These are phyloP conservation scores for Brachymystax lenok DNA, from an alignment of 2,797 vertebrate species.

Conservation along the genomic window DNA sequence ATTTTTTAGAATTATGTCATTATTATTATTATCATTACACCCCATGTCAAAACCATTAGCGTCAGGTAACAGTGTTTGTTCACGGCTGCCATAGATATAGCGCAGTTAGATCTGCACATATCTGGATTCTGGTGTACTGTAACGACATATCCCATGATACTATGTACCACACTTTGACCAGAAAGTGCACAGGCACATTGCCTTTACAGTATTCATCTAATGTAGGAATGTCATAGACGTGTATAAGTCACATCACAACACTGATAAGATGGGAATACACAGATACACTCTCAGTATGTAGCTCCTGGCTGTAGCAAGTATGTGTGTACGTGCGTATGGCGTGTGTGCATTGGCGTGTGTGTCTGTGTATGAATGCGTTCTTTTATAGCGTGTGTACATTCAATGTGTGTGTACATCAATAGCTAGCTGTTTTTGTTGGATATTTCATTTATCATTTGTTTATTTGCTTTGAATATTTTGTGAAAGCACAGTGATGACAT, in stretches of 20 bases:
- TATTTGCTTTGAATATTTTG: constrained; percentile 50
- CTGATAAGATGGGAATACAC: constrained; percentile 64
- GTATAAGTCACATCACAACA: constrained; percentile 50
- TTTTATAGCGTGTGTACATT: constrained; percentile 8
- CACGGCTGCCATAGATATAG: constrained; percentile 7
- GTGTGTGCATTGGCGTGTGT: constrained; percentile 4
- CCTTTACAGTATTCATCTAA: constrained; percentile 77
- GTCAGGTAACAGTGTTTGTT: neutral
- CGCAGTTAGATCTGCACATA: neutral
- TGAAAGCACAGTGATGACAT: neutral
- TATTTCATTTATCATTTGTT: neutral
- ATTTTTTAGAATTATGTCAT: neutral
- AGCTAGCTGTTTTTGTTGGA: neutral
- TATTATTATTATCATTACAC: constrained; percentile 9
- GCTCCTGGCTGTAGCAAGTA: constrained; percentile 2
- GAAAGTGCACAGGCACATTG: constrained; percentile 70
- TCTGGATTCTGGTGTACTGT: neutral
- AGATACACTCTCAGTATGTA: constrained; percentile 12
- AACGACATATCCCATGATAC: constrained; percentile 45
- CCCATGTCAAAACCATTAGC: neutral
- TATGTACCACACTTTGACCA: constrained; percentile 69
- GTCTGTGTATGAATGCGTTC: constrained; percentile 6
- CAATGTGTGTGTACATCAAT: constrained; percentile 8
- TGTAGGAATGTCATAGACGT: constrained; percentile 72
- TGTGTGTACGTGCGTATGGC: constrained; percentile 7